Evolutionary conservation across 2,113 vertebrate genomes (phyloP), one percentile per base, ranked within the genome.

Genomic region (Mohoua ochrocephala): DNA sequence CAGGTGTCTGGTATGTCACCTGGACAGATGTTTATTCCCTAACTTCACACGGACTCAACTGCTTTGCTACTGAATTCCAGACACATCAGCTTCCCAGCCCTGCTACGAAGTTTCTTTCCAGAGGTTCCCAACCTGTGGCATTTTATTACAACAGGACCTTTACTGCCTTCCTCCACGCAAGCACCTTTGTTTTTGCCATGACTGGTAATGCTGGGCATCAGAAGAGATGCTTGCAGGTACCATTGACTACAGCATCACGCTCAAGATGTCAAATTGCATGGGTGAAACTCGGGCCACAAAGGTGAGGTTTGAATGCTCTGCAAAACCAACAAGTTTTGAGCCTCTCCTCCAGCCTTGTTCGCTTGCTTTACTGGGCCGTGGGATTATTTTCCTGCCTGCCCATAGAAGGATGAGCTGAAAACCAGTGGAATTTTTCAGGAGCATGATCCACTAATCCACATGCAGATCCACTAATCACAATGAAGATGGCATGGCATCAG

Each of bases 71-170:
- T 18, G 26, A 82, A n/a, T 28, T 53, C 60, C 41, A 61, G n/a
- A 23, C 11, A 24, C 3, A n/a, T 37, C 47, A 63, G 14, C 30
- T 90, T 64, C 47, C 49, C 13, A 28, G 11, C 10, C 14, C 23
- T 14, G 12, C 42, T 44, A n/a, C 0, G 7, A 85, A 68, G 11
- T 33, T 44, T 39, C 9, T 56, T 71, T 31, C 30, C 31, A 63
- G 50, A 68, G 12, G 22, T 44, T 83, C 65, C 49, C 3, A 3
- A 23, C 7, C 52, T 27, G 20, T 0, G 3, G 2, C 1, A 5
- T 35, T 82, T 57, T 60, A 28, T 52, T 47, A 5, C 19, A 60
- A 26, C 3, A 44, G 7, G 6, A 42, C 9, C 14, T 59, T 54
- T 64, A 30, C 18, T 64, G 28, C 11, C 52, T 60, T 79, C 26